Evolutionary conservation across 2,113 vertebrate species (phyloP).

Genomic region (Murina feae): DNA sequence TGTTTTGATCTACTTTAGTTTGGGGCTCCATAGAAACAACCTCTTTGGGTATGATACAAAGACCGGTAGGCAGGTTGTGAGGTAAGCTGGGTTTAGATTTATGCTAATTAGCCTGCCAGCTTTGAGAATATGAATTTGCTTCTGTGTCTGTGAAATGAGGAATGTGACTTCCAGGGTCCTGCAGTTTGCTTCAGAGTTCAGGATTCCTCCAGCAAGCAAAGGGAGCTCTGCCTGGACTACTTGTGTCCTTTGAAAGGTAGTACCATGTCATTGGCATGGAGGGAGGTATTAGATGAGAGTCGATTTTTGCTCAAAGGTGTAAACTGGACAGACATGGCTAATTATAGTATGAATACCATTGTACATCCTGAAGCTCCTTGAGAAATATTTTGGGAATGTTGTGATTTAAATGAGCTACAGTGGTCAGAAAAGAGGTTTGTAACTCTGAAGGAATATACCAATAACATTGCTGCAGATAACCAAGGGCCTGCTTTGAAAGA

Average conservation of each 20-base stretch:
- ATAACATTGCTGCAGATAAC: not conserved
- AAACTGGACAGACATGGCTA: not conserved
- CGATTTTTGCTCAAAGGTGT: conserved; percentile 1
- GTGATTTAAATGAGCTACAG: conserved; percentile 11
- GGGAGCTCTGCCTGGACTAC: not conserved
- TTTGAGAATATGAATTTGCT: not conserved
- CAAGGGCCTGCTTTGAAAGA: not conserved
- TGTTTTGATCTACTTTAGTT: not conserved
- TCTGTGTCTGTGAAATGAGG: not conserved
- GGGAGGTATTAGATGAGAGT: not conserved
- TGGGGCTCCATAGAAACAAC: not conserved
- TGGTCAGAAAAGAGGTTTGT: not conserved
- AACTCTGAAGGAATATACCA: not conserved
- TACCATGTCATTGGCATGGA: not conserved
- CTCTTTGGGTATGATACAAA: not conserved
- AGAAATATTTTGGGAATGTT: not conserved
- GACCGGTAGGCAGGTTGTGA: not conserved
- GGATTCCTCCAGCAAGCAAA: not conserved
- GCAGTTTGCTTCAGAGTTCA: not conserved
- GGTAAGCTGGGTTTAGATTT: not conserved
- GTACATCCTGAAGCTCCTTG: not conserved
- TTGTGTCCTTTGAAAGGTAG: not conserved
- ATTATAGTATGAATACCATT: not conserved
- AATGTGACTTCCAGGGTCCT: not conserved
- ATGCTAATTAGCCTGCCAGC: not conserved